phyloP scores from a whole-genome alignment of 2,888 invertebrate genomes.

The Alviniconcha strummeri region DNA sequence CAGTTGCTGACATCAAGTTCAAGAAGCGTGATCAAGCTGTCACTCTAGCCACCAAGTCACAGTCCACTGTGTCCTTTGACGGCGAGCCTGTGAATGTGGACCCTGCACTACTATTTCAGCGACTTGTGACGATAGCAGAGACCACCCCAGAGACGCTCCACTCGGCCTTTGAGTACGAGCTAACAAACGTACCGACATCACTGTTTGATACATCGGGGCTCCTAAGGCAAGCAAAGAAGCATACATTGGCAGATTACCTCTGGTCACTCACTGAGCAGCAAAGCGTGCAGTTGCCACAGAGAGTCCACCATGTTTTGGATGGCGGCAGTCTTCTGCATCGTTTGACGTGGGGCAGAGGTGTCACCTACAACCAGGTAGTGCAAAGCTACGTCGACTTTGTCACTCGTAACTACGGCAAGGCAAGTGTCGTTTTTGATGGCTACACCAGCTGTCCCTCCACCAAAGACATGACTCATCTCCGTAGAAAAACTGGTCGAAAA shows the following conservation, averaged over 20 bases:
- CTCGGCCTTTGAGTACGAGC: conserved; percentile 41
- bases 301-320: conserved; percentile 34
- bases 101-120: conserved; percentile 43
- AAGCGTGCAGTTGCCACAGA: background rate
- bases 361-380: conserved; percentile 30
- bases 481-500: too few species aligned
- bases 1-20: too few species aligned
- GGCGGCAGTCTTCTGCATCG: conserved; percentile 40
- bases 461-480: too few species aligned
- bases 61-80: conserved; percentile 11
- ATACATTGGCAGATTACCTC: conserved; percentile 40
- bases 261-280: conserved; percentile 2
- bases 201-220: conserved; percentile 39
- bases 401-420: too few species aligned
- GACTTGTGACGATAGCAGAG: conserved; percentile 35
- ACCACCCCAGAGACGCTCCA: background rate
- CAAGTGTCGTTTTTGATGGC: too few species aligned
- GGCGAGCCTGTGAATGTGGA: conserved; percentile 34
- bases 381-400: conserved; percentile 22
- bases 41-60: background rate
- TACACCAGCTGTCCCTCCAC: too few species aligned
- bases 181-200: conserved; percentile 35
- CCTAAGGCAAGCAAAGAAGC: conserved; percentile 37
- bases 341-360: too few species aligned
- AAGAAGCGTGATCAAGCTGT: background rate